phyloP scores from a whole-genome alignment of 2,797 vertebrate species.

The Chaetodon trifasciatus region DNA sequence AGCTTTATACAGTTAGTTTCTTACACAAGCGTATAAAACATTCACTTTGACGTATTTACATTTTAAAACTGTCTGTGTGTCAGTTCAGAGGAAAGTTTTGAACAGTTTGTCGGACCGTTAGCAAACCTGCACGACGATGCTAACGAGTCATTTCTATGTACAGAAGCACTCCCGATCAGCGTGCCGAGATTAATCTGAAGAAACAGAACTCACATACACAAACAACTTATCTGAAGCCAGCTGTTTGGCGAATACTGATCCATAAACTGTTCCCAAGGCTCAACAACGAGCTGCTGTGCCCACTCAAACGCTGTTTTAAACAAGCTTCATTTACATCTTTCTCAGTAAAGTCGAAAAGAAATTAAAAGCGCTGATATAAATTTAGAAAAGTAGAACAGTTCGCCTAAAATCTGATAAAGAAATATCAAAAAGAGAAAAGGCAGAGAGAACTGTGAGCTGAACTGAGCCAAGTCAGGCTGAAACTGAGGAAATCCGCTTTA shows the following conservation, averaged over 20 bases:
- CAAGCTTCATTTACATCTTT: not conserved
- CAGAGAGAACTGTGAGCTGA: not conserved
- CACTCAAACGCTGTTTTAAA: not conserved
- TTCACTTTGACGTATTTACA: constrained; percentile 57
- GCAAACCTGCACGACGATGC: not conserved
- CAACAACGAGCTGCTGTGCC: not conserved
- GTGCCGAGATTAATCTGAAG: not conserved
- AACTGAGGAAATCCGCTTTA: not conserved
- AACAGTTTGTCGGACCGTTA: not conserved
- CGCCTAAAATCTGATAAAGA: constrained; percentile 7
- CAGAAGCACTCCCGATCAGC: not conserved
- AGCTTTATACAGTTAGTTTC: constrained; percentile 47
- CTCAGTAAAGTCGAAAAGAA: not conserved
- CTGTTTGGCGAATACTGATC: not conserved
- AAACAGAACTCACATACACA: not conserved
- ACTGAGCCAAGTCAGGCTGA: not conserved
- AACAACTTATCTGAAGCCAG: not conserved
- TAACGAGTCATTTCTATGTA: not conserved
- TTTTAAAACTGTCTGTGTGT: constrained; percentile 20
- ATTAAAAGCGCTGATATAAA: not conserved
- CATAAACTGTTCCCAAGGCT: not conserved
- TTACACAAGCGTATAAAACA: constrained; percentile 51
- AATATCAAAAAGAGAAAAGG: not conserved
- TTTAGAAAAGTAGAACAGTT: constrained; percentile 19
- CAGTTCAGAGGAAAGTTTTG: not conserved